These are phyloP conservation scores for Myotis davidii DNA, from an alignment of 2,113 vertebrate genomes.

Conservation along the genomic window DNA sequence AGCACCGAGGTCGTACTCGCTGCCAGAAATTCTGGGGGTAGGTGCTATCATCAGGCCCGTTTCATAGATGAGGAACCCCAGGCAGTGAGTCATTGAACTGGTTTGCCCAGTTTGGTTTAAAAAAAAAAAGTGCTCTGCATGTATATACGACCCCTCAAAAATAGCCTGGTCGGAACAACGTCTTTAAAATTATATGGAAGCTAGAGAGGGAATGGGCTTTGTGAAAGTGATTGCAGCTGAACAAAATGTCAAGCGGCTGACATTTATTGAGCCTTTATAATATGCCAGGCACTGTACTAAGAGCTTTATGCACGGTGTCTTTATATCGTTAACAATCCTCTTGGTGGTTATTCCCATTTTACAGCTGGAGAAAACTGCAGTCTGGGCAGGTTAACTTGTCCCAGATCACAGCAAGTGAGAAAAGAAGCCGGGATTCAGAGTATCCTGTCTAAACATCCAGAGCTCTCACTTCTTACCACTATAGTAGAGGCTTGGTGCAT, in stretches of 20 bases:
- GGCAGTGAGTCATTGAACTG: not conserved
- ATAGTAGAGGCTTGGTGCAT: no score
- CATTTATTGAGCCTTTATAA: slow-evolving; percentile 15
- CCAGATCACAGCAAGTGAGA: not conserved
- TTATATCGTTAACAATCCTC: not conserved
- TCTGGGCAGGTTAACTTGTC: not conserved
- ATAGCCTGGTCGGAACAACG: not conserved
- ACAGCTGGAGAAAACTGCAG: not conserved
- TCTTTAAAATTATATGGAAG: not conserved
- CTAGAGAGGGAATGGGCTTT: not conserved
- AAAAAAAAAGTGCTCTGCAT: not conserved
- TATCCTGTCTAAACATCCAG: not conserved
- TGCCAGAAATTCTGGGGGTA: not conserved
- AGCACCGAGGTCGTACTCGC: not conserved
- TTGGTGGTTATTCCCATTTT: not conserved
- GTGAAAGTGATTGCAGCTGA: not conserved
- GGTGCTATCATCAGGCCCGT: not conserved
- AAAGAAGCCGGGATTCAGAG: not conserved
- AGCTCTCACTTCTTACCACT: not conserved
- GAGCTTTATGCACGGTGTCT: not conserved
- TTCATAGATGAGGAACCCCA: not conserved
- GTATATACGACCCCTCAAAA: not conserved
- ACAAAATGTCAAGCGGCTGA: not conserved
- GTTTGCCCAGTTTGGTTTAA: not conserved
- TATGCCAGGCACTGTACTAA: not conserved